These are phyloP conservation scores for Eumeta japonica DNA, from an alignment of 1,140 invertebrate species.

Conservation along the genomic window DNA sequence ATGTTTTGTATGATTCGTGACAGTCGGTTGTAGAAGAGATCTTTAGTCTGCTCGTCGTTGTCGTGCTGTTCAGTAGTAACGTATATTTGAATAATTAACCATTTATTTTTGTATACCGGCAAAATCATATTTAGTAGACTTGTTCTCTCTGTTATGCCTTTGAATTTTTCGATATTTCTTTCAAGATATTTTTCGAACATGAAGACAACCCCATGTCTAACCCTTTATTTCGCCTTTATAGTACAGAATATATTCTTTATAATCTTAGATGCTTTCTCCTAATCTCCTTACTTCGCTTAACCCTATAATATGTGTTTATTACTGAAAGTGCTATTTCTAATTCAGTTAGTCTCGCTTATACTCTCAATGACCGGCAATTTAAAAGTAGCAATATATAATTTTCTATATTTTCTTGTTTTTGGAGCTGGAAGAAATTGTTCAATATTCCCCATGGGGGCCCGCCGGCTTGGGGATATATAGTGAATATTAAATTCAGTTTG, in stretches of 20 bases:
- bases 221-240: constrained; percentile 3
- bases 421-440: too few species aligned
- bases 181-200: background rate
- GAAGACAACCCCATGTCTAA: constrained; percentile 1
- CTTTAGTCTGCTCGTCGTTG: too few species aligned
- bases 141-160: constrained; percentile 1
- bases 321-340: constrained; percentile 1
- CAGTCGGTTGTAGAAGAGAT: too few species aligned
- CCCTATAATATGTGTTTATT: constrained; percentile 4
- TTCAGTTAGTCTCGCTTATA: constrained; percentile 2
- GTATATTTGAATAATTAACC: too few species aligned
- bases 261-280: constrained; percentile 1
- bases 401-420: too few species aligned
- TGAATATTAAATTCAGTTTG: too few species aligned
- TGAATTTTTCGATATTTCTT: background rate
- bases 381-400: constrained; percentile 1
- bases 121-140: background rate
- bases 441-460: too few species aligned
- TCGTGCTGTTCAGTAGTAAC: too few species aligned
- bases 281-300: constrained; percentile 3
- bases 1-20: too few species aligned
- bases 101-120: too few species aligned
- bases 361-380: constrained; percentile 2
- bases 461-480: too few species aligned
- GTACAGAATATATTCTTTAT: background rate